Base-by-base conservation (phyloP, 2,888 invertebrate genomes). In the Agrochola circellaris region DNA sequence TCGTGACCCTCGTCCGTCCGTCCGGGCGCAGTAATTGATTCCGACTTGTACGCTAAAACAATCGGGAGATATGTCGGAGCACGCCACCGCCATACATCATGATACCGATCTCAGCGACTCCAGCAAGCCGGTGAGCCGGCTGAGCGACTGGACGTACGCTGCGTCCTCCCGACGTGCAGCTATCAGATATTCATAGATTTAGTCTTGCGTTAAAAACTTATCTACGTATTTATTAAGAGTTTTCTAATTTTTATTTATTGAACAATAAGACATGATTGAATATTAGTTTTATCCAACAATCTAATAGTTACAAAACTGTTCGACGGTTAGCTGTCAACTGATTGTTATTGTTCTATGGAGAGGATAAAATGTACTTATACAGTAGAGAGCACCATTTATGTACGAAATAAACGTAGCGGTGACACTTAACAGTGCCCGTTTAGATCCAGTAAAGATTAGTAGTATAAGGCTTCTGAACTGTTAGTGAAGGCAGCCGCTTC, bases 31-130 rank as follows among this genome's bases (percentile, higher is more conserved):
- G 83, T 89, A 88, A 89, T 89, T 87, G 87, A 89, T 89, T 88
- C 89, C 79, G 88, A 88, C 88, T 87, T 79, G 88, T 83, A 83
- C 85, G 83, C 81, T 89, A 80, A 88, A 89, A 89, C 89, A 89
- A 87, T 89, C 82, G 87, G 74, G 74, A 83, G 84, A 88, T 87
- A 87, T 77, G 89, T 88, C 89, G 82, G 84, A 71, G 82, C 75
- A 72, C 75, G 83, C 78, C 77, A 74, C 54, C 77, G 79, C 77
- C 82, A 87, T 88, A 81, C 88, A 87, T 88, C 88, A 87, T 87
- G 88, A 88, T 88, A 88, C 66, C 0, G 79, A 88, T 88, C 88
- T 82, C 77, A 38, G 23, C 34, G 68, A 68, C 13, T 38, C 7
- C 34, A 48, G 74, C 72, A 70, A 11, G 58, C 34, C 71, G 17